Conservation (phyloP, 2,797 vertebrate species). For the Anomalospiza imberbis region DNA sequence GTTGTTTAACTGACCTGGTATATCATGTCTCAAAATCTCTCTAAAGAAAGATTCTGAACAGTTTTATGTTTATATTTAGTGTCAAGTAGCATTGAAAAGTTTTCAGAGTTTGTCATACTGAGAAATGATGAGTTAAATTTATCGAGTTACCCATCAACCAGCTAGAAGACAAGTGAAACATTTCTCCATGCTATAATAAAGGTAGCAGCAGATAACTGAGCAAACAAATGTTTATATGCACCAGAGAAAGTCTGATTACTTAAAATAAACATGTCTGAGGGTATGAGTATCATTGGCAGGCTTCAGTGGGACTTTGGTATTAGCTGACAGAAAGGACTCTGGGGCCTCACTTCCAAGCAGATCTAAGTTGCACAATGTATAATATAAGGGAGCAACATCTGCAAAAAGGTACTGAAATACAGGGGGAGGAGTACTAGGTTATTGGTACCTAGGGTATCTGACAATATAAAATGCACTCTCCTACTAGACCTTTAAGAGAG, state of each 20-base stretch:
- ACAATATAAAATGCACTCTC: not conserved
- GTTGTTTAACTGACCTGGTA: not conserved
- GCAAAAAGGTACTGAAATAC: not conserved
- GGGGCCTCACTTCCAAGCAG: not conserved
- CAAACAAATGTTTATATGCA: not conserved
- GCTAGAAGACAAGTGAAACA: not conserved
- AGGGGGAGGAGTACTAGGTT: not conserved
- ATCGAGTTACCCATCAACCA: fast-evolving
- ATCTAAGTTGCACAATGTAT: not conserved
- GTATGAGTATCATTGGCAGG: not conserved
- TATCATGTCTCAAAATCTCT: not conserved
- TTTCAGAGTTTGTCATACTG: not conserved
- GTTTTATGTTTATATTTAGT: not conserved
- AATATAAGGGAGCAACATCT: not conserved
- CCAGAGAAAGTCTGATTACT: not conserved
- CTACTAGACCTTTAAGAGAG: not conserved
- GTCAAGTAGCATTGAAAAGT: not conserved
- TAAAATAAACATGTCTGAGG: not conserved
- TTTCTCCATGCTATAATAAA: not conserved
- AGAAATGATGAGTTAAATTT: not conserved
- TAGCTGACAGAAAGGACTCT: not conserved
- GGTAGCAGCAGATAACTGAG: not conserved
- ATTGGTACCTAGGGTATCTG: not conserved
- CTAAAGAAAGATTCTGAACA: not conserved
- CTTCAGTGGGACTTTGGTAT: not conserved